Evolutionary conservation across 2,797 vertebrate species (phyloP), one percentile per base, ranked within the genome.

Genomic region (Clarias platycephalus): DNA sequence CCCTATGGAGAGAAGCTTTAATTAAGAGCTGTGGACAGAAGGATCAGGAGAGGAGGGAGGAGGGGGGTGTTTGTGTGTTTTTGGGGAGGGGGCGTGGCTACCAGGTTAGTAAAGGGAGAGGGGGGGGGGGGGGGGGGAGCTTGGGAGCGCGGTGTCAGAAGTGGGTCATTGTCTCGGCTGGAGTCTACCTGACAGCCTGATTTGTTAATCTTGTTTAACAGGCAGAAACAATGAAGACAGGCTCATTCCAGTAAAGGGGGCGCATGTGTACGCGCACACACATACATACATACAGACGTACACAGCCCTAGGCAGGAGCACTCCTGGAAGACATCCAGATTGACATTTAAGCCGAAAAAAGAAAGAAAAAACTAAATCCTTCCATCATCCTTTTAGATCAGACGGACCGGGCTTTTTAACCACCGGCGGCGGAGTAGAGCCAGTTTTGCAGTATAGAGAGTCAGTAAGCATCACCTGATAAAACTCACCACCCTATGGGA

Each of bases 181-280:
- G 92, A 92, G 93, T 92, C 93, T 94, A 95, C 93, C 94, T 95
- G 94, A 95, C 95, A 95, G 92, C 94, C 93, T 94, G 94, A 95
- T 95, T 95, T 94, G 94, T 93, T 95, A 94, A 95, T 95, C 93
- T 93, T 94, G 94, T 94, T 94, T 93, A 95, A 94, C 87, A 90
- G 92, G 94, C 94, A 95, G 94, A 95, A 95, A 94, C 94, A 94
- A 95, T 93, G 92, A 93, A 79, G 89, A 92, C 91, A 90, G 92
- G 92, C 93, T 94, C 94, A 95, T 95, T 93, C 92, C 89, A 92
- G 91, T 88, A 91, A 82, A 90, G 37, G 57, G 26, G 91, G 26
- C 24, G 82, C n/a, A 57, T 57, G 31, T 66, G 74, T 71, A 55
- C 3, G 13, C 26, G 66, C 40, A 60, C 57, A 49, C 8, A 10